Percentiles rank a stretch among this genome's conserved stretches.
These are phyloP conservation scores for Thymelicus lineola DNA, from an alignment of 2,888 invertebrate species.

Conservation along the genomic window DNA sequence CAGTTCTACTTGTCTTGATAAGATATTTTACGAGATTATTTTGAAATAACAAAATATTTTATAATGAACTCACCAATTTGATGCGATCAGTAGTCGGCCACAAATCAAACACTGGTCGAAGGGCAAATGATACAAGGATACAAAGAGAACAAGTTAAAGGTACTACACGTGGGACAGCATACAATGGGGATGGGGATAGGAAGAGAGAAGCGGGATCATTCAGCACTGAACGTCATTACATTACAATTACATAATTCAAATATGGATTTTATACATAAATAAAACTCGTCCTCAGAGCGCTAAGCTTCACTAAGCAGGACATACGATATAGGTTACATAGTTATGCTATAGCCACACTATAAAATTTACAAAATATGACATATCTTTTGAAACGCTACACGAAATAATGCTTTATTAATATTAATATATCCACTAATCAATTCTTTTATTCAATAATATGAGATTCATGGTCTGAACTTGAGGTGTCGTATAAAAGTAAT, in stretches of 20 bases:
- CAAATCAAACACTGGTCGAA: conserved; percentile 42
- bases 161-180: conserved; percentile 48
- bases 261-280: conserved; percentile 59
- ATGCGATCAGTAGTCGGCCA: too few species aligned
- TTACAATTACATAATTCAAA: conserved; percentile 49
- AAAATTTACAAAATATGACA: conserved; percentile 86
- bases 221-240: conserved; percentile 46
- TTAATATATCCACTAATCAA: conserved; percentile 79
- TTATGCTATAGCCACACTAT: conserved; percentile 82
- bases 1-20: too few species aligned
- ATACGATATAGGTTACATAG: conserved; percentile 75
- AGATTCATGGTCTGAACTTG: conserved; percentile 50
- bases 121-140: conserved; percentile 38
- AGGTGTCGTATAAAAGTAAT: conserved; percentile 42
- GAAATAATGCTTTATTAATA: conserved; percentile 72
- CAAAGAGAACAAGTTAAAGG: conserved; percentile 40
- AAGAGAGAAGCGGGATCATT: conserved; percentile 50
- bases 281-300: conserved; percentile 79
- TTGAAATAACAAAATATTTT: too few species aligned
- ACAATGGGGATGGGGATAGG: conserved; percentile 47
- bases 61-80: too few species aligned
- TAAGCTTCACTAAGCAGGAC: conserved; percentile 81
- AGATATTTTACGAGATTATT: too few species aligned
- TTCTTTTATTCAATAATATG: conserved; percentile 72
- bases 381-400: conserved; percentile 82